phyloP scores from a whole-genome alignment of 1,140 invertebrate genomes.

The Ceratosolen fusciceps region DNA sequence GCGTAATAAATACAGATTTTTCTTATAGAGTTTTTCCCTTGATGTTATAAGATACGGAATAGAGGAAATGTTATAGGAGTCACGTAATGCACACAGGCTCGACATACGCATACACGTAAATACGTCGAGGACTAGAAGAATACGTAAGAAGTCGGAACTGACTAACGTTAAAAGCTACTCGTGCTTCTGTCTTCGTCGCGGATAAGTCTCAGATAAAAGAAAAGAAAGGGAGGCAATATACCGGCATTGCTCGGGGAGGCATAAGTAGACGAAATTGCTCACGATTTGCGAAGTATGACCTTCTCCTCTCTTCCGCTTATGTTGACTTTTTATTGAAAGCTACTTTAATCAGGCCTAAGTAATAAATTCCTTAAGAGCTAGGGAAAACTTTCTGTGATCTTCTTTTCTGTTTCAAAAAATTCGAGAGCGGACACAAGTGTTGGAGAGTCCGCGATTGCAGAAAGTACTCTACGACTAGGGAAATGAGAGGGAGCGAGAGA shows the following conservation, averaged over 20 bases:
- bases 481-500: background rate
- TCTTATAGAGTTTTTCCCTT: background rate
- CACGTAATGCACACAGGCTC: background rate
- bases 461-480: too few relatives aligned
- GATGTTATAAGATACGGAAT: constrained; percentile 1
- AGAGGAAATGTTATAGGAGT: constrained; percentile 12
- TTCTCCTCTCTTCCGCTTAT: constrained; percentile 7
- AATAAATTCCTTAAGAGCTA: constrained; percentile 20
- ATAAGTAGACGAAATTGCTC: constrained; percentile 4
- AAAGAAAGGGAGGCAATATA: background rate
- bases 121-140: background rate
- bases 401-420: background rate
- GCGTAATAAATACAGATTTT: background rate
- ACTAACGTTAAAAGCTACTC: constrained; percentile 33
- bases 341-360: constrained; percentile 38
- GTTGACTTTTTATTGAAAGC: constrained; percentile 38
- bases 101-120: background rate
- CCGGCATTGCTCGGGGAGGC: background rate
- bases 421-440: too few relatives aligned
- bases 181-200: too few relatives aligned
- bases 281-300: background rate
- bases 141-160: constrained; percentile 15
- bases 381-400: background rate
- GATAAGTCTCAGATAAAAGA: background rate
- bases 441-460: too few relatives aligned